Percentiles rank a stretch among this genome's conserved stretches.
Conservation (phyloP, 1,140 invertebrate genomes). For the Globodera rostochiensis region DNA sequence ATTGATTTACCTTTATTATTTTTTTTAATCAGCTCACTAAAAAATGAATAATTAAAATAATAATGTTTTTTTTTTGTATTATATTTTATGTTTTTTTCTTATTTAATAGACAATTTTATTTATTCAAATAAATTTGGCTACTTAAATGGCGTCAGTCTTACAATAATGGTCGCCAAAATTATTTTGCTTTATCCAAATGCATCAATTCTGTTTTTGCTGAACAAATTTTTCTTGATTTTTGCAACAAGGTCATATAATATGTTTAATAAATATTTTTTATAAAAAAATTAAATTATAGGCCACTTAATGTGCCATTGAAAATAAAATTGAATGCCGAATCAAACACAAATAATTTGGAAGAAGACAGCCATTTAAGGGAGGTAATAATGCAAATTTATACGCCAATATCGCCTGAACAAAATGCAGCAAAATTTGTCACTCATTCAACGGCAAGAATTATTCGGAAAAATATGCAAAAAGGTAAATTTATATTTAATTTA, state of each 20-base stretch:
- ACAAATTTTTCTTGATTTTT: conserved; percentile 66
- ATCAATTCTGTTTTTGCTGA: conserved; percentile 62
- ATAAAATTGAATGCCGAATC: not conserved
- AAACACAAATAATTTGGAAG: not conserved
- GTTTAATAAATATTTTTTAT: not conserved
- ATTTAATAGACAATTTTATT: conserved; percentile 73
- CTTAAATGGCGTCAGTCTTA: conserved; percentile 71
- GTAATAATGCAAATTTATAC: conserved; percentile 9
- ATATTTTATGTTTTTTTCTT: no score
- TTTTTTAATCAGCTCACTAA: conserved; percentile 45
- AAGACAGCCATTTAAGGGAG: not conserved
- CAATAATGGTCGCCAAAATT: conserved; percentile 17
- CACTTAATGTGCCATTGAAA: not conserved
- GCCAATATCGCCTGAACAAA: conserved; percentile 15
- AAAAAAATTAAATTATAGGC: not conserved
- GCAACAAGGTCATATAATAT: not conserved
- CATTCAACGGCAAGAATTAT: not conserved
- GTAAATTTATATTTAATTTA: not conserved
- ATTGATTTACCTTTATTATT: conserved; percentile 60
- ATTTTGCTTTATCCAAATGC: conserved; percentile 13
- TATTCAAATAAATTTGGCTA: conserved; percentile 74
- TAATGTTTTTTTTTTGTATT: no score
- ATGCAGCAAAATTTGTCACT: conserved; percentile 20
- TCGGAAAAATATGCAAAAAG: conserved; percentile 16
- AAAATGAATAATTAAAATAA: no score